Evolutionary conservation across 2,113 vertebrate genomes (phyloP).

Genomic region (Sinocyclocheilus rhinocerous): DNA sequence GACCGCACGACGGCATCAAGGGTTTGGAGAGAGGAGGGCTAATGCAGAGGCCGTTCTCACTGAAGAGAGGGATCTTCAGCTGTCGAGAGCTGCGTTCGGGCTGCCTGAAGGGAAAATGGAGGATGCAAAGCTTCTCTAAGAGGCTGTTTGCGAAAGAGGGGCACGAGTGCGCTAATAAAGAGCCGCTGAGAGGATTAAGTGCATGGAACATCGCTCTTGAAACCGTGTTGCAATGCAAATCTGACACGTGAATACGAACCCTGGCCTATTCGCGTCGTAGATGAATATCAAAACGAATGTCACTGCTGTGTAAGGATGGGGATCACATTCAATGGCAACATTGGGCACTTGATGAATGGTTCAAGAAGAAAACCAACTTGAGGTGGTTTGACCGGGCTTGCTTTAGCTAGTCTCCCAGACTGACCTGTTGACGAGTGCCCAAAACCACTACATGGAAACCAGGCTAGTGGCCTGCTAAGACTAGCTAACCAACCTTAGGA

Average conservation of each 20-base stretch:
- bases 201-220: background rate
- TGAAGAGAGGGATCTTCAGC: slow-evolving; percentile 74
- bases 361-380: background rate
- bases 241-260: background rate
- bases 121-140: slow-evolving; percentile 16
- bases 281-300: background rate
- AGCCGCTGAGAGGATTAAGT: background rate
- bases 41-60: slow-evolving; percentile 69
- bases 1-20: background rate
- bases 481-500: background rate
- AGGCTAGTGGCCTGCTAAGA: background rate
- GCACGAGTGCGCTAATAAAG: slow-evolving; percentile 2
- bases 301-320: background rate
- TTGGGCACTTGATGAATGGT: background rate
- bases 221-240: background rate
- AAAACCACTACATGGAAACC: background rate
- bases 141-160: slow-evolving; percentile 8
- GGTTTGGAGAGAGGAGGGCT: slow-evolving; percentile 58
- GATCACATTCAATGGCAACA: background rate
- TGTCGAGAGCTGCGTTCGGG: slow-evolving; percentile 67
- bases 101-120: slow-evolving; percentile 49
- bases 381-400: background rate
- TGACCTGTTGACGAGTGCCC: no score
- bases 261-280: background rate
- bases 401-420: no score